Evolutionary conservation across 2,113 vertebrate genomes (phyloP).

Genomic region (Antennarius striatus): DNA sequence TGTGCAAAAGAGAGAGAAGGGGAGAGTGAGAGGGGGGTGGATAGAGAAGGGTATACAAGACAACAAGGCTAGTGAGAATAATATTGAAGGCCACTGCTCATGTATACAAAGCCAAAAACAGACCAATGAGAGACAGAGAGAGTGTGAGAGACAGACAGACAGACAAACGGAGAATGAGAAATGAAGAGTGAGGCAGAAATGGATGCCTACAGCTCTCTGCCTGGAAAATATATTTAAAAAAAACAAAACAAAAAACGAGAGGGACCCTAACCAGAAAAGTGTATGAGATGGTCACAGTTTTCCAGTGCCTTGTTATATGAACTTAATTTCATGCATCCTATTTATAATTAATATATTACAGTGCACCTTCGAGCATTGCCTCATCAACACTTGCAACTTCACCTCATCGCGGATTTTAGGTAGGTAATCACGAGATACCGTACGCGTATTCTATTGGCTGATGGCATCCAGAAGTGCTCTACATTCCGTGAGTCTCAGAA

Average conservation of each 20-base stretch:
- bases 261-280: constrained; percentile 1
- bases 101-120: constrained; percentile 24
- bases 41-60: not conserved
- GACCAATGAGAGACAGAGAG: not conserved
- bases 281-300: not conserved
- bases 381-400: no score
- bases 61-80: not conserved
- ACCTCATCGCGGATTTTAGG: no score
- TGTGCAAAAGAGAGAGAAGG: not conserved
- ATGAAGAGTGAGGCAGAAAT: constrained; percentile 32
- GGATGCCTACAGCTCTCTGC: constrained; percentile 31
- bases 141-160: not conserved
- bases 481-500: no score
- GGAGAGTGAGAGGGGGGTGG: no score
- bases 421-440: no score
- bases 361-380: no score
- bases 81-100: not conserved
- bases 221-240: constrained; percentile 27
- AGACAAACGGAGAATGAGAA: not conserved
- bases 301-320: no score
- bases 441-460: no score
- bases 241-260: constrained; percentile 47
- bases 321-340: no score
- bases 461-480: no score
- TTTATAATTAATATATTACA: no score